A percentile compares a stretch with the other conserved stretches of the same genome.
Evolutionary conservation across 2,888 invertebrate species (phyloP).

Genomic region (Protula sp.): DNA sequence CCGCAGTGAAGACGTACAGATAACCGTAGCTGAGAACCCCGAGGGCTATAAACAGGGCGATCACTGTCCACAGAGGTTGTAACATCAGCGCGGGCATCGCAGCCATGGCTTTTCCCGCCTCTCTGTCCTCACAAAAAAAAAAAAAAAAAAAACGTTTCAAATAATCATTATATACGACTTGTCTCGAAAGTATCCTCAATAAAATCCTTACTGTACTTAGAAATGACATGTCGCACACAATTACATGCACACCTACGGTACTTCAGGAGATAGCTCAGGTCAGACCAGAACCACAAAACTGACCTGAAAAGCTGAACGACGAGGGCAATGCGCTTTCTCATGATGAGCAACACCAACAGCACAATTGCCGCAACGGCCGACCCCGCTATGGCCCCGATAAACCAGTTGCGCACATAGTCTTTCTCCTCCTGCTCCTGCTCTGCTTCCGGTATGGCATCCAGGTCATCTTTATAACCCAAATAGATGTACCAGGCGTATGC

Average conservation of each 20-base stretch:
- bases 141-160: too few species aligned
- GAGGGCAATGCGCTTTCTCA: constrained; percentile 36
- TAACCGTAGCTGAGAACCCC: not conserved
- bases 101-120: constrained; percentile 29
- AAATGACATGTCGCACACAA: too few species aligned
- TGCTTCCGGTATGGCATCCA: not conserved
- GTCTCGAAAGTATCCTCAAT: too few species aligned
- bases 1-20: not conserved
- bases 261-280: too few species aligned
- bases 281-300: too few species aligned
- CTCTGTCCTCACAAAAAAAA: too few species aligned
- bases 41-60: not conserved
- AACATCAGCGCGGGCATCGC: constrained; percentile 20
- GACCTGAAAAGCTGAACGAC: constrained; percentile 23
- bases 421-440: not conserved
- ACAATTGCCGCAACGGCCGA: constrained; percentile 2
- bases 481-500: constrained; percentile 59
- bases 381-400: not conserved
- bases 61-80: constrained; percentile 16
- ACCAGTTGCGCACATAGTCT: constrained; percentile 3
- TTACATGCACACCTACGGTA: too few species aligned
- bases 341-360: constrained; percentile 29
- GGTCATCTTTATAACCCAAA: constrained; percentile 1
- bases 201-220: too few species aligned
- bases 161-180: too few species aligned